phyloP scores from a whole-genome alignment of 2,113 vertebrate genomes.

The Pachyramphus minor region DNA sequence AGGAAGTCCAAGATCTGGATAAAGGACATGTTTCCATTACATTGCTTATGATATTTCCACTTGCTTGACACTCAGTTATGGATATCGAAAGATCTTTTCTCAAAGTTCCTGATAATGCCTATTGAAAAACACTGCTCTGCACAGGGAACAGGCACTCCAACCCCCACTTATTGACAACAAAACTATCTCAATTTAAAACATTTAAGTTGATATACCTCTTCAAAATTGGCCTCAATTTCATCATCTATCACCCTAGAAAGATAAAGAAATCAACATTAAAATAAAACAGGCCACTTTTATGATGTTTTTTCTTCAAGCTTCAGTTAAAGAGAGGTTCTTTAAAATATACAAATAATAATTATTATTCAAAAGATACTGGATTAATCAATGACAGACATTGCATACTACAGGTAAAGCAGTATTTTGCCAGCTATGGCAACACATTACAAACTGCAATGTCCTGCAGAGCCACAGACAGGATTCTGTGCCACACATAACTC shows the following conservation, averaged over 20 bases:
- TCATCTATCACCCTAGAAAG: conserved; percentile 74
- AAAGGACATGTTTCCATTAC: background rate
- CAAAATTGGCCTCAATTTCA: conserved; percentile 73
- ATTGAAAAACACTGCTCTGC: background rate
- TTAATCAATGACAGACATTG: background rate
- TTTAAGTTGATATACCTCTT: conserved; percentile 66
- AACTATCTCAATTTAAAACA: background rate
- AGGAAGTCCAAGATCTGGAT: background rate
- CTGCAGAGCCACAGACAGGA: background rate
- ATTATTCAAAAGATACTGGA: background rate
- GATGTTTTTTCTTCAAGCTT: background rate
- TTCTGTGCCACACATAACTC: background rate
- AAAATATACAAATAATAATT: background rate
- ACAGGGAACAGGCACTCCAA: background rate
- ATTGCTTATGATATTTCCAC: background rate
- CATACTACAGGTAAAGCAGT: background rate
- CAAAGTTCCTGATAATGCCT: background rate
- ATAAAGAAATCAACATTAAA: conserved; percentile 25
- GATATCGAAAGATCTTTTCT: background rate
- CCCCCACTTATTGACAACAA: background rate
- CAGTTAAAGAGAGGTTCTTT: background rate
- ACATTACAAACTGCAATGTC: background rate
- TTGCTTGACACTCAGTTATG: background rate
- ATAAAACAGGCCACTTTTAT: background rate
- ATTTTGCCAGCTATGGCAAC: background rate